phyloP scores from a whole-genome alignment of 2,797 vertebrate species.

The Danio kyathit region DNA sequence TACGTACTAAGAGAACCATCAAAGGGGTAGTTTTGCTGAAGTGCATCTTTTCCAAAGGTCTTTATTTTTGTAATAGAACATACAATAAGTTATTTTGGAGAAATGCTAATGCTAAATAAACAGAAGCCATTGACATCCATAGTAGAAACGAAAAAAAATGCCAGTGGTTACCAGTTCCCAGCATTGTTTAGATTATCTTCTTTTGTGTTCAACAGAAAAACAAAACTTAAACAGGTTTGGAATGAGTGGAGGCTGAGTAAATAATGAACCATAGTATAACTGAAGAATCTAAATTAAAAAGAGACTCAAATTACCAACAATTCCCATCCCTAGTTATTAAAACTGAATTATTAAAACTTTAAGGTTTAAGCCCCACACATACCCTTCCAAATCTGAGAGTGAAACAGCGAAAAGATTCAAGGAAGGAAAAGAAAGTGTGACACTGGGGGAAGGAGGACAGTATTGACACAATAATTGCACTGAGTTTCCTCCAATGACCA shows the following conservation, averaged over 20 bases:
- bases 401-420: constrained; percentile 40
- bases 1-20: background rate
- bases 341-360: background rate
- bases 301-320: background rate
- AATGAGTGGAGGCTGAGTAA: too few species aligned
- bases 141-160: too few species aligned
- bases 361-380: background rate
- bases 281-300: background rate
- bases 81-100: too few species aligned
- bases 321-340: background rate
- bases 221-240: too few species aligned
- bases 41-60: too few species aligned
- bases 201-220: too few species aligned
- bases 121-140: too few species aligned
- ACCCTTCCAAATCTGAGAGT: constrained; percentile 60
- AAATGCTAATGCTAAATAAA: too few species aligned
- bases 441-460: constrained; percentile 15
- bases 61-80: too few species aligned
- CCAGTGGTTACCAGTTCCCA: too few species aligned
- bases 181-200: too few species aligned
- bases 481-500: constrained; percentile 64
- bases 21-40: background rate
- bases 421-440: constrained; percentile 44
- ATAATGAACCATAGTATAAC: too few species aligned
- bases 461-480: constrained; percentile 22